phyloP scores from a whole-genome alignment of 2,113 vertebrate species.

The Oncorhynchus gorbuscha region DNA sequence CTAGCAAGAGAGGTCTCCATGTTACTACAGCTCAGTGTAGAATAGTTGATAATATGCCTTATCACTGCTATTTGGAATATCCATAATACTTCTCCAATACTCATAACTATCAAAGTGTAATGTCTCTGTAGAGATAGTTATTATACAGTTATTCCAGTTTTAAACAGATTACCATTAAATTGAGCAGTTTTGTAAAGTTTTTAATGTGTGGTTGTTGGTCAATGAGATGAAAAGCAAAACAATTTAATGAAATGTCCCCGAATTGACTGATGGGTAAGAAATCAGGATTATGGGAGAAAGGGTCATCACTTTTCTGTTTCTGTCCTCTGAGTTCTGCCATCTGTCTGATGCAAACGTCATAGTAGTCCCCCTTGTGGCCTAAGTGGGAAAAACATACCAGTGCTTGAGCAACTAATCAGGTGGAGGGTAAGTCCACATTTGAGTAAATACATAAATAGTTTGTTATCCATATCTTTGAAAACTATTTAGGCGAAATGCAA shows the following conservation, averaged over 20 bases:
- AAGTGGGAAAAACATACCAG: slow-evolving; percentile 29
- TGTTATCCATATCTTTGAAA: slow-evolving; percentile 45
- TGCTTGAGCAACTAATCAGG: neutral
- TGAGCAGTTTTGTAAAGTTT: neutral
- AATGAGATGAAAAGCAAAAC: neutral
- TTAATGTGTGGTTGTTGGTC: neutral
- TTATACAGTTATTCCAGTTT: neutral
- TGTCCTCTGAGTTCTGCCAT: neutral
- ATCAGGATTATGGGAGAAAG: neutral
- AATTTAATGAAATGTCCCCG: neutral
- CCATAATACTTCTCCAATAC: neutral
- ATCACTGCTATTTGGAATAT: neutral
- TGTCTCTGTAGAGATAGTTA: neutral
- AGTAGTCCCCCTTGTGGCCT: slow-evolving; percentile 72
- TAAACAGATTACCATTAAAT: neutral
- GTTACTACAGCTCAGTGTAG: neutral
- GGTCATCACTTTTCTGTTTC: neutral
- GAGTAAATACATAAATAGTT: neutral
- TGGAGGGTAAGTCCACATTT: neutral
- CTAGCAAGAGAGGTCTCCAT: neutral
- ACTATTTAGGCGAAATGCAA: neutral
- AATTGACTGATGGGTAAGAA: neutral
- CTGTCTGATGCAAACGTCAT: neutral
- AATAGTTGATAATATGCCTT: neutral
- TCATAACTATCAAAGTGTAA: too few relatives aligned